Conservation (phyloP, 2,797 vertebrate species). For the Galagoides demidoff region DNA sequence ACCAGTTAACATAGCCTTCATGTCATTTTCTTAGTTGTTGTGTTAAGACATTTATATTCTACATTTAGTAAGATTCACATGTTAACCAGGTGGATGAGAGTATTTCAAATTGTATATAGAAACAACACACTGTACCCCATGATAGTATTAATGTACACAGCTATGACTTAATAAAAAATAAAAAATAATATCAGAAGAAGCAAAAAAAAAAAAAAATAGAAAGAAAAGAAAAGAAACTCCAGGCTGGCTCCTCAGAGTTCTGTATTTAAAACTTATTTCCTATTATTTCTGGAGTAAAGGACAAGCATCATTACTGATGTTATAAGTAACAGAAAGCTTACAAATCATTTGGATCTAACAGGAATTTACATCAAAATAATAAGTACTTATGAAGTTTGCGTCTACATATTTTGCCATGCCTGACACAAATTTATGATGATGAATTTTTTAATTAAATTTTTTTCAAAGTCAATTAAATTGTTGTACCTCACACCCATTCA, state of each 20-base stretch:
- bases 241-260: background rate
- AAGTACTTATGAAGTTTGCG: background rate
- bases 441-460: background rate
- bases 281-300: background rate
- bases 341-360: background rate
- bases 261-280: background rate
- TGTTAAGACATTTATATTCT: too few species aligned
- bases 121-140: too few species aligned
- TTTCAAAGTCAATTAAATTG: background rate
- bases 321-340: background rate
- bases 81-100: too few species aligned
- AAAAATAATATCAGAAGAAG: too few species aligned
- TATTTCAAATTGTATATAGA: too few species aligned
- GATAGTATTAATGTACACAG: too few species aligned
- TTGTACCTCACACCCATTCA: background rate
- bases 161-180: too few species aligned
- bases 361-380: background rate
- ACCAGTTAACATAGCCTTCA: too few species aligned
- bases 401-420: background rate
- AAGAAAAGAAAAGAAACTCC: background rate
- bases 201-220: too few species aligned
- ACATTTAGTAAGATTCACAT: too few species aligned
- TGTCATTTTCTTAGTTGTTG: too few species aligned
- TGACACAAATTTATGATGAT: background rate
- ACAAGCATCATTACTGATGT: background rate